phyloP scores from a whole-genome alignment of 2,888 invertebrate species.

The Drosophila recens region DNA sequence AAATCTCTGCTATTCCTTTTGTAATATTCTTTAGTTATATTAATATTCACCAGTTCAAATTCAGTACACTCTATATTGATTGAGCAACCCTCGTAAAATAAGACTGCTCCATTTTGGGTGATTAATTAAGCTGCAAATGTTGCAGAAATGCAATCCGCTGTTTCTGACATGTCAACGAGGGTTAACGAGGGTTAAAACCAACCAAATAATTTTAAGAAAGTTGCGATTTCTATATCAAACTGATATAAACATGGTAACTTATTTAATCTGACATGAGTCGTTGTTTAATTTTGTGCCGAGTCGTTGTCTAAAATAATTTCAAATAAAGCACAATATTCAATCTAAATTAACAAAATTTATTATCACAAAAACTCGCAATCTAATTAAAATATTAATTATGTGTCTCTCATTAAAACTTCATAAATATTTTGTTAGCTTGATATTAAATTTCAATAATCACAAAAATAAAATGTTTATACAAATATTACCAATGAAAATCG shows the following conservation, averaged over 20 bases:
- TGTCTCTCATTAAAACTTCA: background rate
- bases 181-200: background rate
- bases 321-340: too few species aligned
- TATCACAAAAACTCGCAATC: too few species aligned
- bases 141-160: constrained; percentile 58
- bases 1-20: too few species aligned
- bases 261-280: background rate
- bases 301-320: background rate
- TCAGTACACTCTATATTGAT: background rate
- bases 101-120: constrained; percentile 33
- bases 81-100: constrained; percentile 20
- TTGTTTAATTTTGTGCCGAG: too few species aligned
- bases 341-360: background rate
- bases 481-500: background rate
- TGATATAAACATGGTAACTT: background rate
- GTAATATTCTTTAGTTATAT: too few species aligned
- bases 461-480: background rate
- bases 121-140: constrained; percentile 65
- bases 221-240: background rate
- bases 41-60: too few species aligned
- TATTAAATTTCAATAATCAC: background rate
- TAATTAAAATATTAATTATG: background rate
- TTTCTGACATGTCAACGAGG: constrained; percentile 52
- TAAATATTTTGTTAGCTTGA: background rate
- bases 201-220: background rate